Evolutionary conservation across 2,888 invertebrate species (phyloP).

Genomic region (Leptinotarsa juncta): DNA sequence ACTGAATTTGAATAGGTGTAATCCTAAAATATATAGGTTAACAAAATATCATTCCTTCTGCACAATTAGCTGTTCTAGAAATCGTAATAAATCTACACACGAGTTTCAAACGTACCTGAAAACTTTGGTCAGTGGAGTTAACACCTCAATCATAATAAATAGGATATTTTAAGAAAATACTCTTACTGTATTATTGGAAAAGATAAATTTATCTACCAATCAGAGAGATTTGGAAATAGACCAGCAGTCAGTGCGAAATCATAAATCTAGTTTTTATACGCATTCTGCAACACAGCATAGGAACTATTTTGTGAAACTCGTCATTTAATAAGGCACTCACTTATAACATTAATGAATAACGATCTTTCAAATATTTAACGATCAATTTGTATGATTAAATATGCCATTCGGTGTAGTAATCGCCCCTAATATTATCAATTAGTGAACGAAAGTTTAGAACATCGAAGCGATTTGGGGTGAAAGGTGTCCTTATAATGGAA

Average conservation of each 20-base stretch:
- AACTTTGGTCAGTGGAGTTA: not conserved
- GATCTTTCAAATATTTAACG: not conserved
- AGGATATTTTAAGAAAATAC: not conserved
- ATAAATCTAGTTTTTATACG: not conserved
- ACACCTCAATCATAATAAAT: not conserved
- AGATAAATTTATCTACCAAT: constrained; percentile 2
- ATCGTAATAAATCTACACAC: not conserved
- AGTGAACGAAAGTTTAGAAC: not conserved
- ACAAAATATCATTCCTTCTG: not conserved
- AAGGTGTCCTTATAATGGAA: too few relatives aligned
- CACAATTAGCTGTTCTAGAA: not conserved
- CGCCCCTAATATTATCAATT: not conserved
- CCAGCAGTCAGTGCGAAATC: not conserved
- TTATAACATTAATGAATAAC: not conserved
- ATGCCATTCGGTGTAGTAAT: not conserved
- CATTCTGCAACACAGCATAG: not conserved
- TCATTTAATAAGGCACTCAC: not conserved
- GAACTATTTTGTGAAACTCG: not conserved
- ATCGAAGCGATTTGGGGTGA: not conserved
- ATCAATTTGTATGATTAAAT: not conserved
- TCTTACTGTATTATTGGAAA: not conserved
- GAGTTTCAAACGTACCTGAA: not conserved
- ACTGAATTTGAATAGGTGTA: too few relatives aligned
- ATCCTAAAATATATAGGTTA: too few relatives aligned
- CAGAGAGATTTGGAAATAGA: not conserved